These are phyloP conservation scores for Aspidoscelis tigris DNA, from an alignment of 2,113 vertebrate species.

Conservation along the genomic window DNA sequence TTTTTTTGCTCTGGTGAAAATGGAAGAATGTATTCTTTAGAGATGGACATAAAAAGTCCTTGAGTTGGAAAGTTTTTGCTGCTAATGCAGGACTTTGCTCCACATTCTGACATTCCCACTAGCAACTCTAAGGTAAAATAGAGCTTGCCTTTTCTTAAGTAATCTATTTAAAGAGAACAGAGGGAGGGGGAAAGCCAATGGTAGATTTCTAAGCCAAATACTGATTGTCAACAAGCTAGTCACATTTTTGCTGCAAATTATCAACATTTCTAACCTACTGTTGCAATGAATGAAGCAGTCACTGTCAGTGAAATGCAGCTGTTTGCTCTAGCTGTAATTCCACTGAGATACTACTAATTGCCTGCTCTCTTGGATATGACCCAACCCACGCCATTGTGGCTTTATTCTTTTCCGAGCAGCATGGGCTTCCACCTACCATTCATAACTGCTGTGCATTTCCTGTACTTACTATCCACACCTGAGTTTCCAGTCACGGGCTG, in stretches of 20 bases:
- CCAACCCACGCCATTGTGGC: not conserved
- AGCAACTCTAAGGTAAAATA: too few relatives aligned
- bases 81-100: too few relatives aligned
- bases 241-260: not conserved
- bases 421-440: rapidly evolving
- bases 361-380: not conserved
- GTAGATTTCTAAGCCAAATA: not conserved
- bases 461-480: not conserved
- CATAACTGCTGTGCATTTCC: constrained; percentile 11
- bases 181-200: too few relatives aligned
- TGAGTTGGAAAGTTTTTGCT: too few relatives aligned
- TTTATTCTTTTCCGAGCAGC: constrained; percentile 22
- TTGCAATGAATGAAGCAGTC: constrained; percentile 15
- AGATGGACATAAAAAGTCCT: too few relatives aligned
- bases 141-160: too few relatives aligned
- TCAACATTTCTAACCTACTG: not conserved
- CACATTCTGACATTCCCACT: too few relatives aligned
- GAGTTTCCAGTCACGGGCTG: constrained; percentile 41
- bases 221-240: not conserved
- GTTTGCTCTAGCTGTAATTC: constrained; percentile 17
- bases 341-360: constrained; percentile 9
- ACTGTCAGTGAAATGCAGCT: constrained; percentile 1
- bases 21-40: too few relatives aligned
- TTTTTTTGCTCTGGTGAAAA: too few relatives aligned
- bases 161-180: too few relatives aligned